Base-by-base conservation (phyloP, 1,140 invertebrate genomes). In the Orchestia grillus region DNA sequence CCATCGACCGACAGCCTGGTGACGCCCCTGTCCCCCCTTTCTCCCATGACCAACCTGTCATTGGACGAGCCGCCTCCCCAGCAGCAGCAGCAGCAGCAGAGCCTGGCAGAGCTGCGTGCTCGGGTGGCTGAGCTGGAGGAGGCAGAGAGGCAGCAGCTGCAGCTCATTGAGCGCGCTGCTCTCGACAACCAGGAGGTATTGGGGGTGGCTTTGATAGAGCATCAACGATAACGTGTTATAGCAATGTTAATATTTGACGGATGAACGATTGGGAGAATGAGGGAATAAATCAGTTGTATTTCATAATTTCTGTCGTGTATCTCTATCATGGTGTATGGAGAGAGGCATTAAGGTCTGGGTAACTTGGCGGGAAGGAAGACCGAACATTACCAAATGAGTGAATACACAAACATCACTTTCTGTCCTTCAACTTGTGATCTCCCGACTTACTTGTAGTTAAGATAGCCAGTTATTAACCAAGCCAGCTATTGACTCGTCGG, bases 1-100 rank as follows among this genome's bases (percentile, higher is more conserved):
- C 92, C 92, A n/a, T 94, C 92, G 8, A 94, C 92, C 8, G 92
- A 94, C 92, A 94, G 92, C 44, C 92, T 94, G 1, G 92, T 94
- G 92, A 94, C 92, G 44, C 92, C 92, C 0, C 92, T 94, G 8
- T 94, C 92, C 47, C 92, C 92, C 40, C 92, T 94, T 4, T 94
- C 92, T 40, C 92, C 92, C 40, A 94, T 94, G 92, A 47, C 40
- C 3, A 94, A 44, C 92, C 44, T 94, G 6, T 94, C 92, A 3
- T 40, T 94, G 44, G 92, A 94, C 0, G 92, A 94, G 92, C 92
- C 92, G 23, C 44, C 44, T 0, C 43, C 92, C 40, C 41, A 3
- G 23, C 43, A 94, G 92, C 88, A 91, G 88, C 36, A 88, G 40
- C 43, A 94, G 44, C 92, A 94, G 92, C 92, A 94, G n/a, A 94